Base-by-base conservation (phyloP, 1,140 invertebrate genomes). In the Bombus superbus region DNA sequence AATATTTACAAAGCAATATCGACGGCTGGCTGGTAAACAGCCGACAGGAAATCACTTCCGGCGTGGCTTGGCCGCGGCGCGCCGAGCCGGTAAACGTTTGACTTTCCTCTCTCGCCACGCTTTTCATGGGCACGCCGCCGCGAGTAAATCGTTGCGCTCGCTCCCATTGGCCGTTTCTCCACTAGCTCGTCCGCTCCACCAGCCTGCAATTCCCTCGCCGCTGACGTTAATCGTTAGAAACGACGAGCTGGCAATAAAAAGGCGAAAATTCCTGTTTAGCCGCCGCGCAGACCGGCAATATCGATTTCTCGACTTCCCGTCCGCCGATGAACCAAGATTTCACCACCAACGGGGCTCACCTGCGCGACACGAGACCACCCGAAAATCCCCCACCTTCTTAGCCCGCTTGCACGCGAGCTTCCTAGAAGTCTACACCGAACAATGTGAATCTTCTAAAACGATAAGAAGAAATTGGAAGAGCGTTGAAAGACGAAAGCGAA, bases 21-120 rank as follows among this genome's bases (percentile, higher is more conserved):
- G 81, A 40, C 62, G 57, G 28, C 28, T 4, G 47, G 38, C 40
- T 44, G 83, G 73, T 76, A 68, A 76, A 83, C 74, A 66, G 44
- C 44, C 73, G 73, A 72, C 83, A 72, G 76, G 83, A 84, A 84
- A 84, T 79, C 75, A 47, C 76, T 84, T 84, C 83, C 83, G 75
- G 83, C 47, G 28, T 68, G 81, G 81, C 62, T 53, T 40, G 15
- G 42, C 35, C 32, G 68, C 68, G 47, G 47, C 18, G 47, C 47
- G 47, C 5, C 47, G 47, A 22, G 64, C 53, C 32, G 40, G 53
- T 42, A 47, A 76, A 64, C 81, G 81, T 62, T 77, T 69, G 47
- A 72, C 76, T 79, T 84, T 84, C 66, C 83, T 84, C 82, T 78
- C 73, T 59, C 53, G 72, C 44, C 73, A 28, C 11, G 82, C 38